A percentile compares a stretch with the other conserved stretches of the same genome.
Conservation (phyloP, 1,140 invertebrate species). For the Rhyzopertha dominica region DNA sequence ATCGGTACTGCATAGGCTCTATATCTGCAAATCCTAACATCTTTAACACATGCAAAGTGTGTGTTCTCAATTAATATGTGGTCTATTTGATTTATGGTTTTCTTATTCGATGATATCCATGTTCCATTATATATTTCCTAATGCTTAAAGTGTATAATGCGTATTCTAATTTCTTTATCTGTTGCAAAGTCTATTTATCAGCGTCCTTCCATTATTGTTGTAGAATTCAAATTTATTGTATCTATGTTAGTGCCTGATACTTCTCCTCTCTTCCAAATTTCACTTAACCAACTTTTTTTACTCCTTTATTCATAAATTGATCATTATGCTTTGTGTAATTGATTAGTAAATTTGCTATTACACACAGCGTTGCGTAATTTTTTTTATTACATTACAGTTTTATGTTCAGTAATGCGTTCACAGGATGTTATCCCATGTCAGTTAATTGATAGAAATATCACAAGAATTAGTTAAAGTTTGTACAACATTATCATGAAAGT, state of each 20-base stretch:
- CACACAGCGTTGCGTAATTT: too few relatives aligned
- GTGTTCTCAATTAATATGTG: neutral
- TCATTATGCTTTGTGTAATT: too few relatives aligned
- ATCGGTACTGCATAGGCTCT: too few relatives aligned
- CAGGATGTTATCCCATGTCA: too few relatives aligned
- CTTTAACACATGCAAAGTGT: neutral
- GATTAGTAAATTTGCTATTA: too few relatives aligned
- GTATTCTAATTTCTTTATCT: neutral
- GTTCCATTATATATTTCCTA: slow-evolving; percentile 6
- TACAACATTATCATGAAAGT: too few relatives aligned
- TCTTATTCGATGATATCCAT: slow-evolving; percentile 4
- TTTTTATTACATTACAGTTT: too few relatives aligned
- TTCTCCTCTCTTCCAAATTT: slow-evolving; percentile 4
- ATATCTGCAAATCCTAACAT: neutral
- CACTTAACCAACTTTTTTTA: too few relatives aligned
- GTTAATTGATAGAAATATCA: too few relatives aligned
- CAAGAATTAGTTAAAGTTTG: too few relatives aligned
- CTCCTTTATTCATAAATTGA: too few relatives aligned
- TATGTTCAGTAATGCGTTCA: too few relatives aligned
- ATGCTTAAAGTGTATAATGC: slow-evolving; percentile 1
- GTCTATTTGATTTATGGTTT: slow-evolving; percentile 5
- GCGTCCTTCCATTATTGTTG: neutral
- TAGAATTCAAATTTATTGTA: neutral
- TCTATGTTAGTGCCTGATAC: neutral
- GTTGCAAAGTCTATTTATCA: slow-evolving; percentile 1